These are phyloP conservation scores for Noctua comes DNA, from an alignment of 2,888 invertebrate species.

Conservation along the genomic window DNA sequence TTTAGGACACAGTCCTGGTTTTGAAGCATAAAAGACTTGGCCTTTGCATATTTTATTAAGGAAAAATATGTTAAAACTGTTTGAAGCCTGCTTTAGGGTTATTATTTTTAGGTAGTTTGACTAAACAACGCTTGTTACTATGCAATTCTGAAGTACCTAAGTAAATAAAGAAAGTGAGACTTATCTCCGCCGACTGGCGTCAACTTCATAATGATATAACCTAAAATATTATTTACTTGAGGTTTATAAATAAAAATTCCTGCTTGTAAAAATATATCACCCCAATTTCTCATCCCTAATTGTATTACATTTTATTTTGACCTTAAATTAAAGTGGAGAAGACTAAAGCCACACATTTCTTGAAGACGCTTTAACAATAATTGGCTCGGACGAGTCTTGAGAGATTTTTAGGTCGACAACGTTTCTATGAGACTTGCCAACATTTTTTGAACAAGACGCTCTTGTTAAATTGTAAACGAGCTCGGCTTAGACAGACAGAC, in stretches of 20 bases:
- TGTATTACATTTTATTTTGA: constrained; percentile 49
- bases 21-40: neutral
- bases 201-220: neutral
- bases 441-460: constrained; percentile 60
- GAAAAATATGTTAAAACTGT: neutral
- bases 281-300: constrained; percentile 29
- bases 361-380: constrained; percentile 57
- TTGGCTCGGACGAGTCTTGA: constrained; percentile 62
- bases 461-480: constrained; percentile 60
- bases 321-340: constrained; percentile 29
- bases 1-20: neutral
- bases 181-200: neutral
- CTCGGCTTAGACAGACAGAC: constrained; percentile 45
- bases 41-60: neutral
- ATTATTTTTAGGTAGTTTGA: neutral
- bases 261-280: neutral
- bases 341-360: constrained; percentile 59
- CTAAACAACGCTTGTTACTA: neutral
- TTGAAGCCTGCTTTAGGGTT: neutral
- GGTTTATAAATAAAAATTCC: constrained; percentile 9
- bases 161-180: neutral
- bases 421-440: constrained; percentile 63
- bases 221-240: neutral
- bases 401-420: constrained; percentile 65
- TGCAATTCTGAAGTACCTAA: neutral